These are phyloP conservation scores for Notolabrus celidotus DNA, from an alignment of 2,797 vertebrate species.

Conservation along the genomic window DNA sequence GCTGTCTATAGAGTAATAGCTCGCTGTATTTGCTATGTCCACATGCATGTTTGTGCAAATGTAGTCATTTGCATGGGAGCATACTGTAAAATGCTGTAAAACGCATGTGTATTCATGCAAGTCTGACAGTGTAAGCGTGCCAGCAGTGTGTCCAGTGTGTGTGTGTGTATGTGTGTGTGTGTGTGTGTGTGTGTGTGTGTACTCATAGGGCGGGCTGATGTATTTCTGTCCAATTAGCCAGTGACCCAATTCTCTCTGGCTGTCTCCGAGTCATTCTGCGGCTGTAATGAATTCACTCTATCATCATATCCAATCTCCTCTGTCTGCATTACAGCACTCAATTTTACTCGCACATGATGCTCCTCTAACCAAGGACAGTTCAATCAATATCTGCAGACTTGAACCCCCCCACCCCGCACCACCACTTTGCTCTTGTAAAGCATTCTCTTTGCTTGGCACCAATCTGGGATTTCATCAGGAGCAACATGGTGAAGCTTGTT, in stretches of 20 bases:
- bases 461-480: conserved; percentile 32
- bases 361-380: conserved; percentile 60
- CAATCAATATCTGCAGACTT: conserved; percentile 59
- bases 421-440: neutral
- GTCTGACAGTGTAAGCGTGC: conserved; percentile 16
- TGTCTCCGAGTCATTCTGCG: conserved; percentile 64
- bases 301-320: conserved; percentile 71
- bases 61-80: neutral
- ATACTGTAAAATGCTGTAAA: neutral
- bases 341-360: conserved; percentile 50
- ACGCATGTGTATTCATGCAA: conserved; percentile 12
- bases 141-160: conserved; percentile 13
- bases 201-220: conserved; percentile 50
- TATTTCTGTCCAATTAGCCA: conserved; percentile 78
- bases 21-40: conserved; percentile 4
- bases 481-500: conserved; percentile 2
- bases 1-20: conserved; percentile 16
- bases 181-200: conserved; percentile 13
- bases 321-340: conserved; percentile 63
- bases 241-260: conserved; percentile 77
- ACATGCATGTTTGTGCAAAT: conserved; percentile 5
- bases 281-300: conserved; percentile 73
- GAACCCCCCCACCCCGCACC: neutral
- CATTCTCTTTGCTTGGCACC: neutral
- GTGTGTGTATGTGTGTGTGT: conserved; percentile 9